These are phyloP conservation scores for Oscheius myriophilus DNA, from an alignment of 2,888 invertebrate species.

Conservation along the genomic window DNA sequence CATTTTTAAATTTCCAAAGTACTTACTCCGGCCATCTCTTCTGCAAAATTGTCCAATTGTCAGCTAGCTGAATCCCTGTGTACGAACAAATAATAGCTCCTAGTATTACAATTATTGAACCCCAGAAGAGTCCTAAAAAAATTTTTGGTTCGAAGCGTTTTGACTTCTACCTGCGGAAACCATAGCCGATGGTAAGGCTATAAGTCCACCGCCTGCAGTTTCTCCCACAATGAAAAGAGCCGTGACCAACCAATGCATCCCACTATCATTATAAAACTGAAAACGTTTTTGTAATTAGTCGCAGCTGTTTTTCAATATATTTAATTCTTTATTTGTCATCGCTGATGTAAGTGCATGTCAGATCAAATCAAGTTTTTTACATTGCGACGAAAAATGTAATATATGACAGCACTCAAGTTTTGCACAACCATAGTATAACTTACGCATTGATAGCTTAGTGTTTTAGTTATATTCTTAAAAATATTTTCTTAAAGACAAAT, in stretches of 20 bases:
- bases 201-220: slow-evolving; percentile 67
- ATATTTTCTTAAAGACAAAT: too few relatives aligned
- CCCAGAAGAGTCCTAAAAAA: slow-evolving; percentile 43
- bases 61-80: slow-evolving; percentile 57
- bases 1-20: not conserved
- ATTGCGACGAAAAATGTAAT: too few relatives aligned
- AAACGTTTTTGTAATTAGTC: not conserved
- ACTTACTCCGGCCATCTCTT: slow-evolving; percentile 41
- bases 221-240: slow-evolving; percentile 65
- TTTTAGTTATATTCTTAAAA: too few relatives aligned
- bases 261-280: slow-evolving; percentile 38
- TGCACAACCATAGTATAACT: too few relatives aligned
- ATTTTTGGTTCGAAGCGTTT: not conserved
- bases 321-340: not conserved
- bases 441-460: too few relatives aligned
- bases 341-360: too few relatives aligned
- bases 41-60: slow-evolving; percentile 50
- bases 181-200: slow-evolving; percentile 64
- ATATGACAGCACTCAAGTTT: too few relatives aligned
- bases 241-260: slow-evolving; percentile 59
- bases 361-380: too few relatives aligned
- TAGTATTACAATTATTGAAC: slow-evolving; percentile 49
- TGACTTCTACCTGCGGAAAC: slow-evolving; percentile 52
- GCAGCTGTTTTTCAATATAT: not conserved
- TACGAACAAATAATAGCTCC: slow-evolving; percentile 62